Conservation (phyloP, 2,113 vertebrate species). For the Gallinago undulata region DNA sequence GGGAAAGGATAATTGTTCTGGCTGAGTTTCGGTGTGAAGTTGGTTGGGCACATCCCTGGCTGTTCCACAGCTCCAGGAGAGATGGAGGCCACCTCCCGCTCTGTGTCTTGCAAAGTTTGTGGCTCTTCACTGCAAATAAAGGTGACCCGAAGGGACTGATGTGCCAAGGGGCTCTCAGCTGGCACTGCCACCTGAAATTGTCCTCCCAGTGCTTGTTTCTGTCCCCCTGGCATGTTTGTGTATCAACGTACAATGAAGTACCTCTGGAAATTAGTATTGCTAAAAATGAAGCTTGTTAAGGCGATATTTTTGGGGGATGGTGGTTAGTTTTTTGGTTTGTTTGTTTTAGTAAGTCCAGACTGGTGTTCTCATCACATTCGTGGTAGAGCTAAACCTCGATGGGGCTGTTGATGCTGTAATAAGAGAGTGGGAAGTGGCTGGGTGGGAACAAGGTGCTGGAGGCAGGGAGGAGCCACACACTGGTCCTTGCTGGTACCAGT, state of each 20-base stretch:
- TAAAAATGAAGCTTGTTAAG: neutral
- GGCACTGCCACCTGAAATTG: neutral
- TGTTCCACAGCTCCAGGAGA: neutral
- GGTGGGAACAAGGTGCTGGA: neutral
- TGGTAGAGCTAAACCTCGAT: neutral
- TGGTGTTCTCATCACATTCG: neutral
- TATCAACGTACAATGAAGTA: accelerated
- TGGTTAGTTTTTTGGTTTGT: neutral
- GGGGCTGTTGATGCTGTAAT: neutral
- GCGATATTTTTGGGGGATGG: neutral
- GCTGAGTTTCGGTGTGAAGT: accelerated
- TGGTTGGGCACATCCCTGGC: neutral
- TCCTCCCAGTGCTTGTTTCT: neutral
- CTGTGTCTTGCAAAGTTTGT: neutral
- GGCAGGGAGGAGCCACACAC: neutral
- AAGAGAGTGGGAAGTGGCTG: neutral
- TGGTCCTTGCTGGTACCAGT: no score
- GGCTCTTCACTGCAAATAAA: neutral
- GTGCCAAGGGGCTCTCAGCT: neutral
- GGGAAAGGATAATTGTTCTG: neutral
- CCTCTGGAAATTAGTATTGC: neutral
- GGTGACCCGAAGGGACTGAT: neutral
- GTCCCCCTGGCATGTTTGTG: neutral
- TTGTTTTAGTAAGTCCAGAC: neutral
- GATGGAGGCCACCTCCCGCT: neutral